Evolutionary conservation across 64 coral and sea anemone genomes (phyloP).

Genomic region (Cladopsammia gracilis): DNA sequence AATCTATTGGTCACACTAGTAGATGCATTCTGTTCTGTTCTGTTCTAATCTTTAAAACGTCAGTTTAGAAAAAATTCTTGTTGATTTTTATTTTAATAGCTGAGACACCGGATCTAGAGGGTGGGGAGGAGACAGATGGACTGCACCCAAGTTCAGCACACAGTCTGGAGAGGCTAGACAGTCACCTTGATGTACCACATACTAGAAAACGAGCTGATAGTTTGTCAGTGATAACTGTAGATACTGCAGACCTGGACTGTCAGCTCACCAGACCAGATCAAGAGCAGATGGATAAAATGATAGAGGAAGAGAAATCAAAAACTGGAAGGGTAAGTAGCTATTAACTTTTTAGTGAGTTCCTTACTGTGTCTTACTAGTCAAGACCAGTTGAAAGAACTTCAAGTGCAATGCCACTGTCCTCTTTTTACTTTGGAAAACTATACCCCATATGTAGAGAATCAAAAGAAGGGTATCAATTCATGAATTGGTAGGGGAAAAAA

Average conservation of each 20-base stretch:
- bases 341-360: too few species aligned
- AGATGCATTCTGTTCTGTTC: neutral
- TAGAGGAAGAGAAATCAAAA: conserved; percentile 76
- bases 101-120: neutral
- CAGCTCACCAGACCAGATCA: conserved; percentile 64
- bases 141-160: neutral
- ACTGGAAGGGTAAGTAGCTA: conserved; percentile 65
- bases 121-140: neutral
- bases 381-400: too few species aligned
- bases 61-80: too few species aligned
- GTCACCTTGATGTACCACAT: neutral
- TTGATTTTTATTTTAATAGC: neutral
- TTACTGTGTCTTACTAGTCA: too few species aligned
- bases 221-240: conserved; percentile 64
- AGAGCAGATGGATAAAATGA: conserved; percentile 68
- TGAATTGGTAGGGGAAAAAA: too few species aligned
- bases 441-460: too few species aligned
- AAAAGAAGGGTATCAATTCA: too few species aligned
- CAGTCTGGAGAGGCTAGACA: conserved; percentile 25
- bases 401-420: too few species aligned
- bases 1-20: too few species aligned
- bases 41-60: neutral
- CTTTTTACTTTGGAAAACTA: too few species aligned
- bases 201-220: conserved; percentile 37
- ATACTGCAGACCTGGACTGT: conserved; percentile 77